A percentile compares a stretch with the other conserved stretches of the same genome.
phyloP scores from a whole-genome alignment of 2,797 vertebrate species.

The Coregonus suidteri region DNA sequence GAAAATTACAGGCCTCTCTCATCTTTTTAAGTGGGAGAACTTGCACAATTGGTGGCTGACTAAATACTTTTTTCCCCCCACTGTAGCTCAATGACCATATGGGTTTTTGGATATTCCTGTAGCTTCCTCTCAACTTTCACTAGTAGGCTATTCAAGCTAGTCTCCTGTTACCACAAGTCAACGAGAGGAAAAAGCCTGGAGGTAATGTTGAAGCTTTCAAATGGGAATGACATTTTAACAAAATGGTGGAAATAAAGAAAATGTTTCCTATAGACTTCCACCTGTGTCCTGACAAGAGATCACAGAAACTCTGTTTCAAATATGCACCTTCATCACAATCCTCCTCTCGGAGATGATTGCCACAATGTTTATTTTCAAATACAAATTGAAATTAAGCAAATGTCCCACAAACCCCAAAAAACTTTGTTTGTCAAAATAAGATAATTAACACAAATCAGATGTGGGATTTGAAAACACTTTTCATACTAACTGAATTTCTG shows the following conservation, averaged over 20 bases:
- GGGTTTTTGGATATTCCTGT: no score
- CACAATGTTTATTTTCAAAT: slow-evolving; percentile 47
- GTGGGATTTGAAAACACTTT: slow-evolving; percentile 78
- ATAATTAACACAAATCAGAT: slow-evolving; percentile 52
- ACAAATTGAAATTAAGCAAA: slow-evolving; percentile 32
- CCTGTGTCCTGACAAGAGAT: slow-evolving; percentile 4
- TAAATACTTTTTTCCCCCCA: no score
- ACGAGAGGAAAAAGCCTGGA: no score
- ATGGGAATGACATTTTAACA: slow-evolving; percentile 32
- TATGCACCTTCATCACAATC: slow-evolving; percentile 51
- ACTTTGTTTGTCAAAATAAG: slow-evolving; percentile 27
- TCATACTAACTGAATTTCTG: slow-evolving; percentile 44
- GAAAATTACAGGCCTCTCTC: no score
- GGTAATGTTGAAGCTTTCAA: not conserved
- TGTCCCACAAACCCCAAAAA: slow-evolving; percentile 19
- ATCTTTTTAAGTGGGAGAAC: no score
- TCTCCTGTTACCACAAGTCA: no score
- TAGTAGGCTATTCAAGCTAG: not conserved
- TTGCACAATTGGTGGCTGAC: no score
- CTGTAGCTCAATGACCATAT: no score
- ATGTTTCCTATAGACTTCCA: slow-evolving; percentile 27
- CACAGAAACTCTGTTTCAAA: slow-evolving; percentile 30
- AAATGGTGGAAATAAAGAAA: slow-evolving; percentile 31
- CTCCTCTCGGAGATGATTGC: slow-evolving; percentile 70
- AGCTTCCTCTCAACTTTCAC: not conserved